phyloP scores from a whole-genome alignment of 2,888 invertebrate species.

The Neoaliturus tenellus region DNA sequence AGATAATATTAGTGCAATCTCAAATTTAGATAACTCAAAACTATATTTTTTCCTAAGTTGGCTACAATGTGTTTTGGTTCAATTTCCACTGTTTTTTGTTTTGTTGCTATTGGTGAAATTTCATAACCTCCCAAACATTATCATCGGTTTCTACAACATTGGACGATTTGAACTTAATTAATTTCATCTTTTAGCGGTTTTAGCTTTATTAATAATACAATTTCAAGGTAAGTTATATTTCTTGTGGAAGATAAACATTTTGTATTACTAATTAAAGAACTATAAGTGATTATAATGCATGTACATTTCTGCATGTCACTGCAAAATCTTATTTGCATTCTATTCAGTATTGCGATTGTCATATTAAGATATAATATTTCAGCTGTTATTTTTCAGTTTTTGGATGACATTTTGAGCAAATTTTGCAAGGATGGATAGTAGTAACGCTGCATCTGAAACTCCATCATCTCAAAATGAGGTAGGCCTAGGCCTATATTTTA shows the following conservation, averaged over 20 bases:
- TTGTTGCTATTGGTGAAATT: not conserved
- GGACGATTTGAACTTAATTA: not conserved
- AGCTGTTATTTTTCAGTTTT: not conserved
- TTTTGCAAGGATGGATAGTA: constrained; percentile 4
- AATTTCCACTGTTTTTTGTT: not conserved
- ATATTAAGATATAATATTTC: not conserved
- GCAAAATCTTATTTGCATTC: not conserved
- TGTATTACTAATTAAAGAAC: too few species aligned
- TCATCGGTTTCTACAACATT: not conserved
- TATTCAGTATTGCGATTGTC: not conserved
- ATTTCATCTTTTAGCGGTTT: too few species aligned
- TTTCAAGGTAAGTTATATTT: too few species aligned
- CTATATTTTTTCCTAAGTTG: not conserved
- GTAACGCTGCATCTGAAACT: constrained; percentile 24
- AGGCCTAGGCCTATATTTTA: too few species aligned
- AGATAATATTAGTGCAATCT: too few species aligned
- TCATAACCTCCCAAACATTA: not conserved
- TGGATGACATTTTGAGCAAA: constrained; percentile 3
- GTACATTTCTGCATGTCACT: not conserved
- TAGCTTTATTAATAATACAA: too few species aligned
- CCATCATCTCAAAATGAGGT: not conserved
- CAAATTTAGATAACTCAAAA: too few species aligned
- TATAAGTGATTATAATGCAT: too few species aligned
- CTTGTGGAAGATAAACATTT: too few species aligned
- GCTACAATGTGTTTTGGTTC: not conserved